Percentiles rank a stretch among this genome's conserved stretches.
These are phyloP conservation scores for Campoplex capitator DNA, from an alignment of 2,888 invertebrate genomes.

Conservation along the genomic window DNA sequence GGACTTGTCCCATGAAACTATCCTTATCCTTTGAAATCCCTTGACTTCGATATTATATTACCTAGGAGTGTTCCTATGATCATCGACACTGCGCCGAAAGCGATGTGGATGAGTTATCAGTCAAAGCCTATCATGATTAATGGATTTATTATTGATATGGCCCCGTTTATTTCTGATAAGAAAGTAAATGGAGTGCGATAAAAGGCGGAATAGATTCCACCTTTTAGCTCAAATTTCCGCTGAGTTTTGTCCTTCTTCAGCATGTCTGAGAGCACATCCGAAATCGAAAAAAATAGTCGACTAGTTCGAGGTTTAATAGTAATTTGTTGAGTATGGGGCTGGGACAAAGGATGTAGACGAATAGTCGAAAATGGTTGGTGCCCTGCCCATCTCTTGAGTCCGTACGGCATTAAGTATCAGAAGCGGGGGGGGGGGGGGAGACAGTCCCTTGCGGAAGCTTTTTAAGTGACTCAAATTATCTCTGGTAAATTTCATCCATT, in stretches of 20 bases:
- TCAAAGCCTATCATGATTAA: conserved; percentile 9
- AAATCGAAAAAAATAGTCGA: neutral
- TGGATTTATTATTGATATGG: conserved; percentile 12
- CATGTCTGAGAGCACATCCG: neutral
- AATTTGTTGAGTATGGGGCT: neutral
- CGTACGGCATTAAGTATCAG: neutral
- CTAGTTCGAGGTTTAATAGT: conserved; percentile 12
- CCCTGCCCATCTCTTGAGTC: neutral
- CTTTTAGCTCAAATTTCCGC: conserved; percentile 15
- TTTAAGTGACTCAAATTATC: neutral
- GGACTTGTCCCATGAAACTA: neutral
- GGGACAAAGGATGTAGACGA: neutral
- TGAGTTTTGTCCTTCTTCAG: conserved; percentile 9
- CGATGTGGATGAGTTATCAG: neutral
- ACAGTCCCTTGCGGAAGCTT: neutral
- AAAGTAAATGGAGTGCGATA: conserved; percentile 1
- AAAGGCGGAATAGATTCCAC: neutral
- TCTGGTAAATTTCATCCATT: neutral
- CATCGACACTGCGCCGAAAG: neutral
- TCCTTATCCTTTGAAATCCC: neutral
- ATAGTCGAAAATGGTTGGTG: conserved; percentile 9
- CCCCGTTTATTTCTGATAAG: neutral
- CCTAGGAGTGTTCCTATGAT: neutral
- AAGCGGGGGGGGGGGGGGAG: neutral
- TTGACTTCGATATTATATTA: neutral